Evolutionary conservation across 2,797 vertebrate species (phyloP), one percentile per base, ranked within the genome.

Genomic region (Dipus sagitta): DNA sequence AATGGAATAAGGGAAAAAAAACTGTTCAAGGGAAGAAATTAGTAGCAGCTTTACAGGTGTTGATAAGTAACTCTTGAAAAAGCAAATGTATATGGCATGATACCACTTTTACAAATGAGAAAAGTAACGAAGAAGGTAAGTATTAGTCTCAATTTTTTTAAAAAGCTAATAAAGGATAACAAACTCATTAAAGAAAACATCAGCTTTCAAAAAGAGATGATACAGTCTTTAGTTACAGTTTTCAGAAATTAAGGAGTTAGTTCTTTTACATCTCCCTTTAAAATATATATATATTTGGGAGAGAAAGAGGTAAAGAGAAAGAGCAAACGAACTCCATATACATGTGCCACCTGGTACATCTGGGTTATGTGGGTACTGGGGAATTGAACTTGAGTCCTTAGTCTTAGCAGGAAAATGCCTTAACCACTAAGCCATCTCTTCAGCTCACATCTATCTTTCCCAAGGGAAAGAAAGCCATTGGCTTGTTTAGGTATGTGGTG

Each of bases 1-100:
- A 12, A 95, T 42, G 5, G 93, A 88, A 60, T 77, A 81, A 20
- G 94, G 54, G 2, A 79, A 90, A 88, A 62, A 11, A 80, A 93
- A 71, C 3, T 65, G 32, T 38, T 34, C 11, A 34, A 85, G 72
- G 14, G 28, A 9, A 84, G 78, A 72, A 3, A 65, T 5, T 58
- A 28, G 12, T 62, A 70, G 78, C 82, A 58, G 26, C 15, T 87
- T 76, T 77, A n/a, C 13, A 68, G 71, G 4, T 68, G 2, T 52
- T 72, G 64, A 58, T 62, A 92, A 77, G 23, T 24, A 91, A 77
- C 70, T 42, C 3, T 85, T 78, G 21, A 84, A 94, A 86, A 91
- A 77, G 5, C 3, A 38, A 70, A 32, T 52, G 58, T 28, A 4
- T 76, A 74, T 62, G 90, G 12, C 7, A 34, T 71, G 18, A 60